Base-by-base conservation (phyloP, 2,797 vertebrate genomes). In the Lagodon rhomboides region DNA sequence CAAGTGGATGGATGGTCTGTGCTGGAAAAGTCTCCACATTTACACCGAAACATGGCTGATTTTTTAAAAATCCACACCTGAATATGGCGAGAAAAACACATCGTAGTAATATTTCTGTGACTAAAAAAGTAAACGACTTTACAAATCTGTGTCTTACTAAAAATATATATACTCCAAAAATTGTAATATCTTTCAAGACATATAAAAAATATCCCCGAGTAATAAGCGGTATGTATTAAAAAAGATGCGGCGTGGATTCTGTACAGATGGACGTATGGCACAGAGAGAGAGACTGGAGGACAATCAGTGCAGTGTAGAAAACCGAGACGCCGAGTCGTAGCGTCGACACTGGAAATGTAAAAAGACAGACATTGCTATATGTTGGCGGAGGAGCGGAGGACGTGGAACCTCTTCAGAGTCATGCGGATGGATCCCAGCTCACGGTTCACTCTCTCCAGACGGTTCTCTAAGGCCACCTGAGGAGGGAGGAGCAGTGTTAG, bases 401-500 rank as follows among this genome's bases (percentile, higher is more conserved):
- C 88, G 27, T 98, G 97, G 84, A 97, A 98, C 84, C 95, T 96
- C 93, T 99, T 99, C 89, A 99, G 93, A 23, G 96, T 98, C 97
- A 99, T 99, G 56, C 98, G 96, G 85, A 99, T 95, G 25, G 95
- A 97, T 27, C 98, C 98, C 87, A 99, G 89, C 66, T 99, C 96
- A 7, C 94, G 95, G n/a, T 97, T 98, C 79, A 99, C 94, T 79
- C 93, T 94, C 87, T 99, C 98, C 94, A 99, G 92, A 16, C 97
- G 98, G 50, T 97, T 96, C 93, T 99, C 98, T 87, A 99, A 92
- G 67, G 97, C 96, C 90, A 97, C 97, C 98, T 99, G 83, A 62
- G 72, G 72, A 75, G 4, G 16, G 18, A 0, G n/a, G n/a, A n/a
- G n/a, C n/a, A n/a, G n/a, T n/a, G n/a, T n/a, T n/a, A n/a, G n/a